Base-by-base conservation (phyloP, 35 echinoderm and acorn worm species). In the Acanthaster planci region DNA sequence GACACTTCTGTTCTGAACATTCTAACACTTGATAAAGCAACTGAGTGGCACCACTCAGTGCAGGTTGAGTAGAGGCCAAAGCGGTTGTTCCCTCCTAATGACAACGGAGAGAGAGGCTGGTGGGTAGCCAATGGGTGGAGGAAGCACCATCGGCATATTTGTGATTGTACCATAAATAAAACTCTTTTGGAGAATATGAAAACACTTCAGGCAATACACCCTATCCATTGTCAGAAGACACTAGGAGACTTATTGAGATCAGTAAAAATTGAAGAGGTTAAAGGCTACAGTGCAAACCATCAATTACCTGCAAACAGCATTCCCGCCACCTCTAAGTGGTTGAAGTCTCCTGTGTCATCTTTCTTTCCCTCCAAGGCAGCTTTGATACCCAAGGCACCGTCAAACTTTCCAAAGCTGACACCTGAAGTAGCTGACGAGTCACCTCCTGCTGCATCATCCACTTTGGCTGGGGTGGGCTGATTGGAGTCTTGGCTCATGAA, bases 291-390 rank as follows among this genome's bases (percentile, higher is more conserved):
- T 72, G 26, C 64, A 72, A 72, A 72, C 64, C 64, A 29, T 14
- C 22, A 72, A 35, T 72, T 72, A 72, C 64, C 64, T 72, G 64
- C 64, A 26, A 72, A 29, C 14, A 72, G 64, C 64, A 72, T 72
- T 72, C 26, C 64, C 0, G 64, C 64, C 18, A 72, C 64, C 64
- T 72, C 64, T 1, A 72, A 72, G 64, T 72, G 64, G 64, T 72
- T 72, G 64, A 72, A 72, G 14, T 72, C 64, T 72, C 64, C 64
- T 6, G 8, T n/a, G 34, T 26, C 30, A 26, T 72, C 64, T 7
- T 72, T 8, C 64, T 72, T 72, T 9, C 64, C 34, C 26, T 72
- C 64, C 64, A 72, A 34, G 26, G 64, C 64, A 27, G 64, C 64
- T 72, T 26, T 34, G 34, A 72, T 72, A 26, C 64, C 64, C 42